These are phyloP conservation scores for Phaethornis superciliosus DNA, from an alignment of 2,113 vertebrate genomes.

Conservation along the genomic window DNA sequence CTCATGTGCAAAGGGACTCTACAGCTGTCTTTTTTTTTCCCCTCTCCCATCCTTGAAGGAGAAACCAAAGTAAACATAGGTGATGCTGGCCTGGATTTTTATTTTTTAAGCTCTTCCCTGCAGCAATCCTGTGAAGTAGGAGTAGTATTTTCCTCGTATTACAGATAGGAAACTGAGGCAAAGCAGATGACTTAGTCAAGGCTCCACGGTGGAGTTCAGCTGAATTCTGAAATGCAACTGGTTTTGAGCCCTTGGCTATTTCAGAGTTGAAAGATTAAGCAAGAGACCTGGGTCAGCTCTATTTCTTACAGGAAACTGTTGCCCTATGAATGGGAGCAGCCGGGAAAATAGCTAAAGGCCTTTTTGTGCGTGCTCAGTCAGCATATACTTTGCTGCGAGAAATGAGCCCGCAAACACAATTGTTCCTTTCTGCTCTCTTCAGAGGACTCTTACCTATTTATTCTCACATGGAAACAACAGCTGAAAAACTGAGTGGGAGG, in stretches of 20 bases:
- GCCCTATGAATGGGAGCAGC: not conserved
- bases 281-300: constrained; percentile 1
- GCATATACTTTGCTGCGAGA: constrained; percentile 27
- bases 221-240: not conserved
- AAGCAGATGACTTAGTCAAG: not conserved
- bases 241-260: not conserved
- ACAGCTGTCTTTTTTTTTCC: not conserved
- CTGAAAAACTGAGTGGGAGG: constrained; percentile 37
- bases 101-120: not conserved
- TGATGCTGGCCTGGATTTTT: not conserved
- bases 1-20: not conserved
- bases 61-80: not conserved
- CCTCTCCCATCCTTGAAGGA: not conserved
- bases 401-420: not conserved
- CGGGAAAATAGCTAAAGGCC: not conserved
- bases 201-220: not conserved
- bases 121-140: not conserved
- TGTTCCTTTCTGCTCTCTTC: constrained; percentile 7
- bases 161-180: not conserved
- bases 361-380: not conserved
- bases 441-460: constrained; percentile 35
- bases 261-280: not conserved
- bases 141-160: not conserved
- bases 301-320: constrained; percentile 9
- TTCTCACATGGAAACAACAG: constrained; percentile 16